Evolutionary conservation across 23 tunicate species (phyloP).

Genomic region (Diplosoma virens): DNA sequence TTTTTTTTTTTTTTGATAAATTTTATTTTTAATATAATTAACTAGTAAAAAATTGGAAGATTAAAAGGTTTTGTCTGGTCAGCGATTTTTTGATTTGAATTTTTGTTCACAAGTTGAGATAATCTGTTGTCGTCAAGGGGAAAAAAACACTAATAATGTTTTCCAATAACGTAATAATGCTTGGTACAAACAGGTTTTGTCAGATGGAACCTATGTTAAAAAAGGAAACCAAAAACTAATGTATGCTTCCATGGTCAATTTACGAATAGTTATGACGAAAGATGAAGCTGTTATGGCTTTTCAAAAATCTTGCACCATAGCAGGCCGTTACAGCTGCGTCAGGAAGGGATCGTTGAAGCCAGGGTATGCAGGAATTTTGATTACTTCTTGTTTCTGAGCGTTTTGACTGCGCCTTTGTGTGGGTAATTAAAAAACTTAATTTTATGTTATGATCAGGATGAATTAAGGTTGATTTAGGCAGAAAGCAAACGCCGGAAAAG

Average conservation of each 20-base stretch:
- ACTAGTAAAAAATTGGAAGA: no score
- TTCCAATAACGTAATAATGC: neutral
- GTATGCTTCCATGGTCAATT: constrained; percentile 78
- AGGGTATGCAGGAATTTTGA: no score
- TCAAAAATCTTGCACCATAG: constrained; percentile 79
- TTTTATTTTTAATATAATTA: no score
- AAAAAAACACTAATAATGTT: neutral
- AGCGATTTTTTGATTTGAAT: neutral
- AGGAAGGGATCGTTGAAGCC: constrained; percentile 55
- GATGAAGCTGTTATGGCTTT: constrained; percentile 31
- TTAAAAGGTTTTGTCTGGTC: no score
- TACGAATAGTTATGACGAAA: constrained; percentile 49
- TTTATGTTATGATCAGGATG: no score
- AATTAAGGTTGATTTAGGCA: no score
- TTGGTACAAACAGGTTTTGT: constrained; percentile 41
- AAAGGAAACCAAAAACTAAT: constrained; percentile 53
- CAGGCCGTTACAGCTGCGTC: constrained; percentile 65
- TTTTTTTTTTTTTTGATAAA: no score
- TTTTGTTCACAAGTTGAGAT: no score
- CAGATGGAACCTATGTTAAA: constrained; percentile 61
- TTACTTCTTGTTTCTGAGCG: no score
- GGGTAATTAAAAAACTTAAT: no score
- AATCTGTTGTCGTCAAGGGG: neutral
- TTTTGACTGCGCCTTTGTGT: no score
- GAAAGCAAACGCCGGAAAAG: no score